Evolutionary conservation across 2,888 invertebrate species (phyloP).

Genomic region (Nemapogon koenigi): DNA sequence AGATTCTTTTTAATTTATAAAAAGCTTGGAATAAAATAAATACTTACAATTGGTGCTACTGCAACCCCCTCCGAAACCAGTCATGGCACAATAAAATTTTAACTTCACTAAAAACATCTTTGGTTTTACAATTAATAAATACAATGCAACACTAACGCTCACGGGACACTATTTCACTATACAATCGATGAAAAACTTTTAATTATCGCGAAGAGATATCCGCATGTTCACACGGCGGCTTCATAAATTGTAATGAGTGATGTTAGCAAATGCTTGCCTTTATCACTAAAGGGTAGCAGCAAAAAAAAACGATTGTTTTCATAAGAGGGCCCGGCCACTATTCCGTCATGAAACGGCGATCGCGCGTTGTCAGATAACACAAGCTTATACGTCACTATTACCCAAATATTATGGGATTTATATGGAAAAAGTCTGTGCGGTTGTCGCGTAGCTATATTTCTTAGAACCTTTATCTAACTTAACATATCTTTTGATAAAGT

Average conservation of each 20-base stretch:
- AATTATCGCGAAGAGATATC: background rate
- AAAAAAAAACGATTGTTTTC: conserved; percentile 52
- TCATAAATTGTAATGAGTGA: too few relatives aligned
- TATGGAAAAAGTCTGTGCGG: too few relatives aligned
- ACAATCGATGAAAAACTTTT: background rate
- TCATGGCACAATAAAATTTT: background rate
- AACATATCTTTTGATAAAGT: too few relatives aligned
- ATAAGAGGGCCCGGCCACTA: conserved; percentile 36
- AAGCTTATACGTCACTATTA: too few relatives aligned
- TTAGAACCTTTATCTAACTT: too few relatives aligned
- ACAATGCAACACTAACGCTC: too few relatives aligned
- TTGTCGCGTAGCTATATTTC: too few relatives aligned
- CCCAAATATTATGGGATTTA: too few relatives aligned
- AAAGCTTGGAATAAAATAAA: background rate
- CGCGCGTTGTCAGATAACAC: too few relatives aligned
- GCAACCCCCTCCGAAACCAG: background rate
- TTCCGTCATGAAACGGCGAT: conserved; percentile 2
- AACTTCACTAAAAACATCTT: background rate
- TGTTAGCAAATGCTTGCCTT: too few relatives aligned
- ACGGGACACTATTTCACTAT: too few relatives aligned
- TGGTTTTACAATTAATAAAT: background rate
- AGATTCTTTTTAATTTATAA: background rate
- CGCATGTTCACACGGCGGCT: background rate
- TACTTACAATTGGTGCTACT: background rate
- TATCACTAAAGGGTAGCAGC: too few relatives aligned